Evolutionary conservation across 2,797 vertebrate genomes (phyloP).

Genomic region (Eulemur rubriventer): DNA sequence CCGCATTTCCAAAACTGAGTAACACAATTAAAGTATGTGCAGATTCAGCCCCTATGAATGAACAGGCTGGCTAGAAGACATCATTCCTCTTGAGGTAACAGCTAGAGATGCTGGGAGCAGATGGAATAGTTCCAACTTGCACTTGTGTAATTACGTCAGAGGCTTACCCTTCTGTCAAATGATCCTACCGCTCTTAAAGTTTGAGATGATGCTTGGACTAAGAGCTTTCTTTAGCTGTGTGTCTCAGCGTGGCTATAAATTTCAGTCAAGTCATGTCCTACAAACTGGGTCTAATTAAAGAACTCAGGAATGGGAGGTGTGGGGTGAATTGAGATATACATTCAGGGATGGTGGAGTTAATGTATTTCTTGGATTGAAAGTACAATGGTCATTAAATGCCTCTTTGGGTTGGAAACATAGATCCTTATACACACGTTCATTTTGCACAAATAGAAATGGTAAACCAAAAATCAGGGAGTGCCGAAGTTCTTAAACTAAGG

Average conservation of each 20-base stretch:
- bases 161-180: not conserved
- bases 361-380: not conserved
- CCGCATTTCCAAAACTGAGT: not conserved
- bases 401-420: not conserved
- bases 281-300: conserved; percentile 44
- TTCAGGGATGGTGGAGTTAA: not conserved
- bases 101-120: not conserved
- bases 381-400: not conserved
- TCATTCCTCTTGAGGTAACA: not conserved
- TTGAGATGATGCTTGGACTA: not conserved
- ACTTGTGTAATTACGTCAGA: not conserved
- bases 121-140: not conserved
- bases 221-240: conserved; percentile 36
- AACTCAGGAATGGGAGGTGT: not conserved
- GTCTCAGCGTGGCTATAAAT: conserved; percentile 43
- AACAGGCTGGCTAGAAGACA: not conserved
- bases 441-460: not conserved
- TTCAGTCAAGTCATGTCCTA: conserved; percentile 36
- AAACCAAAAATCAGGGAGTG: not conserved
- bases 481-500: not conserved
- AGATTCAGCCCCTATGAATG: not conserved
- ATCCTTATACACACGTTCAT: not conserved
- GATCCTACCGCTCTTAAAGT: conserved; percentile 48
- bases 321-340: not conserved
- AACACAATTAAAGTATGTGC: not conserved